Percentiles rank a stretch among this genome's conserved stretches.
Evolutionary conservation across 2,113 vertebrate species (phyloP).

Genomic region (Riparia riparia): DNA sequence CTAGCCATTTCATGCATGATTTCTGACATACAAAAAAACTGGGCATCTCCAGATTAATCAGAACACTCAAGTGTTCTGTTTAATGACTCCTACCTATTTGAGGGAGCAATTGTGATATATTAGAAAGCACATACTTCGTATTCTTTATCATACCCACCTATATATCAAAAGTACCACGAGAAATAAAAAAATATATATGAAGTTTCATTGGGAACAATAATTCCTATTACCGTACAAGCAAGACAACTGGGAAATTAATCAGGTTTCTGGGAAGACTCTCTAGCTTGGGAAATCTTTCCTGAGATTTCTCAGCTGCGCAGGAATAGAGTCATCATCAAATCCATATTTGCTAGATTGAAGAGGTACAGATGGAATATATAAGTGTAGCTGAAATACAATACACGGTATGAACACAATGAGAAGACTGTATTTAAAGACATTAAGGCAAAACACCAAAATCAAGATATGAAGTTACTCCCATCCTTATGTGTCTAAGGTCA

Average conservation of each 20-base stretch:
- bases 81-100: neutral
- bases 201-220: slow-evolving; percentile 31
- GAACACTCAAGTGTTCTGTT: neutral
- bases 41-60: neutral
- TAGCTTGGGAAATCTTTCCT: slow-evolving; percentile 55
- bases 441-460: neutral
- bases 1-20: neutral
- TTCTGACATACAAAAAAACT: neutral
- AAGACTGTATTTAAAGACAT: neutral
- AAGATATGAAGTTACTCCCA: neutral
- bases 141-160: neutral
- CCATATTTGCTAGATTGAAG: slow-evolving; percentile 36
- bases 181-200: neutral
- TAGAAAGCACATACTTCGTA: neutral
- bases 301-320: slow-evolving; percentile 63
- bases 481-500: neutral
- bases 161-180: neutral
- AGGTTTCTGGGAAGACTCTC: slow-evolving; percentile 52
- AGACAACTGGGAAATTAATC: slow-evolving; percentile 46
- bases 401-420: neutral
- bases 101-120: neutral
- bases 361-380: slow-evolving; percentile 48
- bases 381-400: neutral
- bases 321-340: slow-evolving; percentile 60
- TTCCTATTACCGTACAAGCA: neutral